Percentiles rank a stretch among this genome's conserved stretches.
Conservation (phyloP, 2,888 invertebrate species). For the Ectemnius cavifrons region DNA sequence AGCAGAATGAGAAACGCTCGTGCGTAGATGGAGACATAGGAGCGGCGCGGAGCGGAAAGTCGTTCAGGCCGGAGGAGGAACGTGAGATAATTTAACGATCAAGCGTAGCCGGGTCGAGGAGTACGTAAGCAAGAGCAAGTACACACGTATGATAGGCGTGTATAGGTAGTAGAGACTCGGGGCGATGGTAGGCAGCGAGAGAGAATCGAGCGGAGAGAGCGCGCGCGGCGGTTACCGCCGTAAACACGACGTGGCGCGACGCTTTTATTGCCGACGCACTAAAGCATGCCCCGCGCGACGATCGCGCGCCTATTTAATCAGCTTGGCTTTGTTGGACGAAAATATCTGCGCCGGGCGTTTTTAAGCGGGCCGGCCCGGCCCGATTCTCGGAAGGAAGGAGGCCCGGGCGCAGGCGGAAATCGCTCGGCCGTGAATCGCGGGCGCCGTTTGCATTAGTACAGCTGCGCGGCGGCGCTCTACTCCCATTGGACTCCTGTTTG, state of each 20-base stretch:
- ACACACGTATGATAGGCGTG: too few relatives aligned
- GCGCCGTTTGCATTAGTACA: conserved; percentile 20
- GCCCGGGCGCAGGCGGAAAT: conserved; percentile 17
- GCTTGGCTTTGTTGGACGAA: conserved; percentile 48
- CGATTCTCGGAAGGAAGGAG: conserved; percentile 28
- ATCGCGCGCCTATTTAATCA: conserved; percentile 49
- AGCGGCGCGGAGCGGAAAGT: not conserved
- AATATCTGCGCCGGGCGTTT: conserved; percentile 47
- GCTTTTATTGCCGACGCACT: conserved; percentile 50
- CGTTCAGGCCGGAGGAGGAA: conserved; percentile 10
- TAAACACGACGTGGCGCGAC: conserved; percentile 53
- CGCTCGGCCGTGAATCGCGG: conserved; percentile 33
- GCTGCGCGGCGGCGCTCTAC: conserved; percentile 9
- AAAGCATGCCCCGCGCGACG: conserved; percentile 8
- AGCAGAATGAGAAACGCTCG: not conserved
- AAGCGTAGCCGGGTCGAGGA: conserved; percentile 30
- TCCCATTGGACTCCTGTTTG: conserved; percentile 21
- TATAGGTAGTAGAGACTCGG: too few relatives aligned
- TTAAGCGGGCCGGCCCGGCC: conserved; percentile 15
- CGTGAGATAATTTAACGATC: conserved; percentile 42
- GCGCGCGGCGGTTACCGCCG: conserved; percentile 33
- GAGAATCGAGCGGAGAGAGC: conserved; percentile 35
- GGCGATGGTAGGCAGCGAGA: conserved; percentile 14
- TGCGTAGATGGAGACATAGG: not conserved
- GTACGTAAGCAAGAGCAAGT: too few relatives aligned